Conservation (phyloP, 2,888 invertebrate species). For the Sabatieria punctata region DNA sequence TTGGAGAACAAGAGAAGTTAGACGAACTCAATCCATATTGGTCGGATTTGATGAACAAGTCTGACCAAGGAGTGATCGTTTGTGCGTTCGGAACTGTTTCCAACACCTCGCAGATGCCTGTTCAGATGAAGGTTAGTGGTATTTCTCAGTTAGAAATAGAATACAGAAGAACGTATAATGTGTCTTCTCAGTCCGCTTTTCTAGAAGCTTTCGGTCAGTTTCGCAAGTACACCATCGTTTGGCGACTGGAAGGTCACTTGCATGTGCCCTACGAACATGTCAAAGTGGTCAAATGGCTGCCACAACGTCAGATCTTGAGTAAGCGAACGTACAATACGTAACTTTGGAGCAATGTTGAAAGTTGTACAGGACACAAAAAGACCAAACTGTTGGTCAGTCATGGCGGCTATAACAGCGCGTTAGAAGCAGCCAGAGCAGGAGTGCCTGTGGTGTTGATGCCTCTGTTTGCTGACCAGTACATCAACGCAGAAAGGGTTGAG, state of each 20-base stretch:
- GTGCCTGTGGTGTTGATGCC: slow-evolving; percentile 27
- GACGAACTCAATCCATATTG: slow-evolving; percentile 4
- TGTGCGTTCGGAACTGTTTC: slow-evolving; percentile 25
- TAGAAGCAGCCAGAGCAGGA: slow-evolving; percentile 26
- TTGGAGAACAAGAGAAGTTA: slow-evolving; percentile 12
- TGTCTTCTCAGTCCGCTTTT: slow-evolving; percentile 17
- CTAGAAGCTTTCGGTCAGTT: slow-evolving; percentile 23
- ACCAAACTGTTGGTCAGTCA: slow-evolving; percentile 24
- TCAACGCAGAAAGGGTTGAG: slow-evolving; percentile 24
- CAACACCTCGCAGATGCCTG: slow-evolving; percentile 28
- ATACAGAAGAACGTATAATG: not conserved
- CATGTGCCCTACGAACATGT: slow-evolving; percentile 17
- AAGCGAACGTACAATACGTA: slow-evolving; percentile 4
- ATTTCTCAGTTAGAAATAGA: not conserved
- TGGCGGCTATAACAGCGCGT: slow-evolving; percentile 26
- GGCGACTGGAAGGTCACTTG: slow-evolving; percentile 25
- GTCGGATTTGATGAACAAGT: slow-evolving; percentile 8
- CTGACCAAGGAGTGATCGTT: slow-evolving; percentile 13
- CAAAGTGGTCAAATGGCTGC: slow-evolving; percentile 26
- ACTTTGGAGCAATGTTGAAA: not conserved
- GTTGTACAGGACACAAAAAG: slow-evolving; percentile 18
- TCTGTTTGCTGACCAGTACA: slow-evolving; percentile 27
- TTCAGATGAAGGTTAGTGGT: slow-evolving; percentile 19
- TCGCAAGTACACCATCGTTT: slow-evolving; percentile 20
- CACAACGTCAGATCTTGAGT: slow-evolving; percentile 27